Percentiles rank a stretch among this genome's conserved stretches.
Evolutionary conservation across 2,797 vertebrate species (phyloP).

Genomic region (Acrossocheilus wenchowensis): DNA sequence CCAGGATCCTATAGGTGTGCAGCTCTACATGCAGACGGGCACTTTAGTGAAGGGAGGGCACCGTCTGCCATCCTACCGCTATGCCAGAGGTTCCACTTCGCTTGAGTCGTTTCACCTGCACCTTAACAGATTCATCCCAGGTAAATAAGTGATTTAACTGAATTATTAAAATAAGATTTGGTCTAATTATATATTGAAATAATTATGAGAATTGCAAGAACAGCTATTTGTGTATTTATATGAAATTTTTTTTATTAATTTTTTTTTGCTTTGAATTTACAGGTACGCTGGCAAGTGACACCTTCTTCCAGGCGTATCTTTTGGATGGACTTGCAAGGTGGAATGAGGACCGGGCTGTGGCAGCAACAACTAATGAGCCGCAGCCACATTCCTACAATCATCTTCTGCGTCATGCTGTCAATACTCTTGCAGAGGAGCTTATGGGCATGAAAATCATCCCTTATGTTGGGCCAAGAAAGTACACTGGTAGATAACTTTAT

Average conservation of each 20-base stretch:
- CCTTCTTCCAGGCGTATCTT: conserved; percentile 38
- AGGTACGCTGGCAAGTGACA: too few species aligned
- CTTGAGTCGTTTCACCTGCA: conserved; percentile 37
- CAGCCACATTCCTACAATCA: background rate
- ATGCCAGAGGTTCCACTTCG: conserved; percentile 37
- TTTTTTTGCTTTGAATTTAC: background rate
- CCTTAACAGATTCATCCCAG: conserved; percentile 44
- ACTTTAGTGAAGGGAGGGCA: conserved; percentile 25
- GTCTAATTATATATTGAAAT: background rate
- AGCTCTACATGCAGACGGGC: conserved; percentile 42
- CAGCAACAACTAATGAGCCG: background rate
- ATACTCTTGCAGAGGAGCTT: background rate
- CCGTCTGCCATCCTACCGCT: conserved; percentile 19
- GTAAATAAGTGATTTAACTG: conserved; percentile 1
- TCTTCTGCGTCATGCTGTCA: conserved; percentile 13
- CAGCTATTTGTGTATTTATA: background rate
- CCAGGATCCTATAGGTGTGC: conserved; percentile 43
- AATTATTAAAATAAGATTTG: background rate
- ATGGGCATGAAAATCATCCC: background rate
- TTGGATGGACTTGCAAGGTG: conserved; percentile 45
- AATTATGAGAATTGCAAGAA: background rate
- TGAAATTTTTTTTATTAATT: background rate
- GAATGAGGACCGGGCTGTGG: conserved; percentile 37
- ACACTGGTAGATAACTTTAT: background rate
- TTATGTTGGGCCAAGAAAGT: conserved; percentile 9